Evolutionary conservation across 2,797 vertebrate species (phyloP).

Genomic region (Tympanoctomys barrerae): DNA sequence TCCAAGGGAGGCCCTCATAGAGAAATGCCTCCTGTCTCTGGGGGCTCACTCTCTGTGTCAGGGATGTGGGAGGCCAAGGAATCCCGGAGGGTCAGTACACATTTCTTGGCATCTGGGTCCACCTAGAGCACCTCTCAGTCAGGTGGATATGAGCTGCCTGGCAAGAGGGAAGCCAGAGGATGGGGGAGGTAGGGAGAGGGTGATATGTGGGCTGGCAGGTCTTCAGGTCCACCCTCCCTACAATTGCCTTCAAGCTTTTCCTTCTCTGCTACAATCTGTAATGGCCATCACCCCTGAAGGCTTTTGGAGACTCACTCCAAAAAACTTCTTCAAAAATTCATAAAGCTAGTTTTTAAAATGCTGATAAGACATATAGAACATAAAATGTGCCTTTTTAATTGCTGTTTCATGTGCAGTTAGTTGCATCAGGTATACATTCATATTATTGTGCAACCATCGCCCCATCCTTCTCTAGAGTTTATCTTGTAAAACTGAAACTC

Average conservation of each 20-base stretch:
- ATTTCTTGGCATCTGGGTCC: background rate
- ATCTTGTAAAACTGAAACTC: background rate
- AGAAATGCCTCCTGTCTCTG: background rate
- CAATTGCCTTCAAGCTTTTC: accelerated
- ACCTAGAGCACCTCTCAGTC: background rate
- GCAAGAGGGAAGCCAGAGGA: no score
- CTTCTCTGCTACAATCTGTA: background rate
- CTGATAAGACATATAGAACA: background rate
- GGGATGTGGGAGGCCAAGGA: background rate
- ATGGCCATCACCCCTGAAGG: background rate
- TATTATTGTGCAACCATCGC: background rate
- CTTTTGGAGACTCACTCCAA: background rate
- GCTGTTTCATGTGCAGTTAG: background rate
- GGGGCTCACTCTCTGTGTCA: background rate
- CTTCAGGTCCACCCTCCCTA: background rate
- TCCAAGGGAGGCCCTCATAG: background rate
- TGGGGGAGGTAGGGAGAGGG: no score
- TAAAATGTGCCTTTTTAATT: background rate
- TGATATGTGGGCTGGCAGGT: accelerated
- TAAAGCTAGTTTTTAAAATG: background rate
- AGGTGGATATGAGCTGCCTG: accelerated
- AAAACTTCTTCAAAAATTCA: background rate
- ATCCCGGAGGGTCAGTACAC: background rate
- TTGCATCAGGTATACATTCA: background rate
- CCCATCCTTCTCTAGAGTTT: background rate